Conservation (phyloP, 92 coral and sea anemone genomes). For the Epizoanthus ramosus region DNA sequence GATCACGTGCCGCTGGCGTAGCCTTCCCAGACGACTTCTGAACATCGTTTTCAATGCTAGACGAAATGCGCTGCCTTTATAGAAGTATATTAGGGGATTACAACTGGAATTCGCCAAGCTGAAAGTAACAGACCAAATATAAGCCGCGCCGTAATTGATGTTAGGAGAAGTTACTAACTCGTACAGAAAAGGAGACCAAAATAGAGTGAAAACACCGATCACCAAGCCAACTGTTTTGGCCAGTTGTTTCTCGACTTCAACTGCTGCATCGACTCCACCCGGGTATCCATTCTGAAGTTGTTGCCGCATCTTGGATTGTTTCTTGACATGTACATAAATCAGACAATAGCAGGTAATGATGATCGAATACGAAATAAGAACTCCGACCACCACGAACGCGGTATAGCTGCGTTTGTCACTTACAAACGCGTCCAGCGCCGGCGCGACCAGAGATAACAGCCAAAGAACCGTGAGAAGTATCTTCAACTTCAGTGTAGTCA, state of each 20-base stretch:
- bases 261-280: conserved; percentile 16
- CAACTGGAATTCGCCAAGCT: conserved; percentile 73
- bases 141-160: conserved; percentile 64
- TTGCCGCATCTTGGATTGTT: conserved; percentile 45
- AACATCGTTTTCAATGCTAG: conserved; percentile 49
- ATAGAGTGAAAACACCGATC: conserved; percentile 67
- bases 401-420: conserved; percentile 57
- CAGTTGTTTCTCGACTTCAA: conserved; percentile 61
- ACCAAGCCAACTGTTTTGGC: conserved; percentile 74
- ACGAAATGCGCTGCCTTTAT: conserved; percentile 61
- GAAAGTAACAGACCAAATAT: conserved; percentile 59
- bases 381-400: conserved; percentile 40
- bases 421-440: conserved; percentile 65
- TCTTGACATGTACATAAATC: conserved; percentile 56
- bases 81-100: conserved; percentile 70
- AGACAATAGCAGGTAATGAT: conserved; percentile 55
- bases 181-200: conserved; percentile 67
- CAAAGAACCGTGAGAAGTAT: conserved; percentile 36
- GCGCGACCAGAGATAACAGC: conserved; percentile 48
- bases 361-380: conserved; percentile 41
- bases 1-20: background rate
- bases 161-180: conserved; percentile 53
- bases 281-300: conserved; percentile 47
- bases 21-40: background rate
- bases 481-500: conserved; percentile 54